A percentile compares a stretch with the other conserved stretches of the same genome.
Evolutionary conservation across 2,113 vertebrate species (phyloP).

Genomic region (Myodes glareolus): DNA sequence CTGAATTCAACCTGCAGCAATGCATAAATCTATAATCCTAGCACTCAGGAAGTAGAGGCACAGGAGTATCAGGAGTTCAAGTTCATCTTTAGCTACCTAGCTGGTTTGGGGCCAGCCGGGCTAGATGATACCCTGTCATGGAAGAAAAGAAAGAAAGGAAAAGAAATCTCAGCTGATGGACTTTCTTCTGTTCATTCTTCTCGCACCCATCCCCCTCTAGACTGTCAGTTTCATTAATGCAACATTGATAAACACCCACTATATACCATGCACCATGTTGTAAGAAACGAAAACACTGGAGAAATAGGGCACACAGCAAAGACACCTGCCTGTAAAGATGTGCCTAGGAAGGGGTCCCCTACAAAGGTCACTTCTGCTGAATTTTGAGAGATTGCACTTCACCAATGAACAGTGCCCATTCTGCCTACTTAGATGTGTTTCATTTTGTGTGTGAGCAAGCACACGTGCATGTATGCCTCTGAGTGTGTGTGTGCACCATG

Average conservation of each 20-base stretch:
- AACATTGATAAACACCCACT: not conserved
- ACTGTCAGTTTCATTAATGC: not conserved
- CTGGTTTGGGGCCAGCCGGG: not conserved
- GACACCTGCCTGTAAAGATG: not conserved
- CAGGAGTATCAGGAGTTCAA: not conserved
- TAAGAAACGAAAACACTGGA: not conserved
- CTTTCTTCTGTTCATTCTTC: not conserved
- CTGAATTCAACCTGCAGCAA: not conserved
- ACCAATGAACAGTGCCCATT: not conserved
- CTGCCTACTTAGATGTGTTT: not conserved
- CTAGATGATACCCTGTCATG: not conserved
- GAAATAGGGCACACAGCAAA: not conserved
- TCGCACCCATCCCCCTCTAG: not conserved
- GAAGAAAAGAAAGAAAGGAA: not conserved
- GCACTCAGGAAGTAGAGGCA: not conserved
- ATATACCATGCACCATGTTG: not conserved
- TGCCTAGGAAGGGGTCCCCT: not conserved
- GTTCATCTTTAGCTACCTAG: not conserved
- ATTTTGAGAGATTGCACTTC: not conserved
- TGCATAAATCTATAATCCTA: not conserved
- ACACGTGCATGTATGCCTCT: not conserved
- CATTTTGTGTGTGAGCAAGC: not conserved
- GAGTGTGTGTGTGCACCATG: not conserved
- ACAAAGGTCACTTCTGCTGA: not conserved
- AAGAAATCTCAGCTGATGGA: not conserved